Base-by-base conservation (phyloP, 2,888 invertebrate species). In the Pachymerium ferrugineum region DNA sequence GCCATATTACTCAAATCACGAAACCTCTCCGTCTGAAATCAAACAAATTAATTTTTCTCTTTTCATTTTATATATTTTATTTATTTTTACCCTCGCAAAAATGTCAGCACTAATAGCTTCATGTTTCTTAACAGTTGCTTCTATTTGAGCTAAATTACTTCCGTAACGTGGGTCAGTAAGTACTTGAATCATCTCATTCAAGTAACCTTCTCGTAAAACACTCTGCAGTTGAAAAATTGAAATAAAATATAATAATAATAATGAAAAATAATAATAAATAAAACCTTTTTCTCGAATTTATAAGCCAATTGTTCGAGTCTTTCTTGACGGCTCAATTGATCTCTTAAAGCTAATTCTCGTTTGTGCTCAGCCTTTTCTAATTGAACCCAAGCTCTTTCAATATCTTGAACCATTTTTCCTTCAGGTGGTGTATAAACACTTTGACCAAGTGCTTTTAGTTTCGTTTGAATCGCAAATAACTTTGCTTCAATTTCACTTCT, bases 61-160 rank as follows among this genome's bases (percentile, higher is more conserved):
- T n/a, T 25, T 54, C 35, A 29, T 73, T 80, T 82, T 79, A 38
- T 10, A 72, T 33, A 42, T 35, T 16, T 19, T 14, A 30, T 30
- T 47, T 47, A 33, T 73, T 80, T 82, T 79, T 78, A 89, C 89
- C 79, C 90, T 88, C 14, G 97, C 94, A 73, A 97, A 85, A 74
- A 98, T 97, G 81, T 98, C 98, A 0, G 97, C 97, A 76, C 94
- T 93, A 76, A 98, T 96, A 16, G 98, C 97, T 83, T 98, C 97
- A 81, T 98, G 97, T 81, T 98, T 98, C 85, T 98, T 98, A 47
- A 98, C 89, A 0, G 97, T 95, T 0, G 97, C 97, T 82, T 98
- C 97, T 0, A 97, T 95, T 81, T 97, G 96, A 0, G 92, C 88
- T 78, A 97, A 84, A 84, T 92, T 93, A 78, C 91, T 91, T 1